Evolutionary conservation across 2,888 invertebrate species (phyloP), one percentile per base, ranked within the genome.

Genomic region (Sussaba pulchella): DNA sequence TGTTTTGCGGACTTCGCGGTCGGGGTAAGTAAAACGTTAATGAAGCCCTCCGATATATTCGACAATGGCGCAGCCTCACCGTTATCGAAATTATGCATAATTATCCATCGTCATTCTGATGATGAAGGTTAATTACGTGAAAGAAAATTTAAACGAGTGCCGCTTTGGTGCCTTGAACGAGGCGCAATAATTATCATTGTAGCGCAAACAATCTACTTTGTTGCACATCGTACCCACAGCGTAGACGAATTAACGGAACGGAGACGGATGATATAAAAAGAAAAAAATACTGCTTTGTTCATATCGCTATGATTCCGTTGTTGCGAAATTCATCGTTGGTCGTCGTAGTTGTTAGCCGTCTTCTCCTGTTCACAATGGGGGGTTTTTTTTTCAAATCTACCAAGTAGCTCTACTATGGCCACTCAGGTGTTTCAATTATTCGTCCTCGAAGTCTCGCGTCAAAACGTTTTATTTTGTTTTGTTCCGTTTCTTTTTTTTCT

Each of bases 311-410:
- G 52, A 69, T 21, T 54, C 24, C 39, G 19, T 24, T 21, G 50
- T 73, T 78, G 63, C 61, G 63, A 54, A 43, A 69, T 45, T 39
- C 43, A 50, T 73, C 67, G n/a, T n/a, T n/a, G n/a, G n/a, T n/a
- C n/a, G n/a, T n/a, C n/a, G n/a, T n/a, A n/a, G n/a, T n/a, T n/a
- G n/a, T n/a, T n/a, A n/a, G n/a, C n/a, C n/a, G n/a, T n/a, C n/a
- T n/a, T n/a, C n/a, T n/a, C n/a, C n/a, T n/a, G n/a, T n/a, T n/a
- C n/a, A n/a, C n/a, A n/a, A n/a, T n/a, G n/a, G n/a, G n/a, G n/a
- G n/a, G n/a, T n/a, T n/a, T n/a, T n/a, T n/a, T n/a, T n/a, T n/a
- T n/a, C n/a, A n/a, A n/a, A n/a, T n/a, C n/a, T n/a, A n/a, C n/a
- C n/a, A n/a, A n/a, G n/a, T n/a, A n/a, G n/a, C n/a, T n/a, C n/a